Base-by-base conservation (phyloP, 1,140 invertebrate species). In the Pogonognathellus flavescens region DNA sequence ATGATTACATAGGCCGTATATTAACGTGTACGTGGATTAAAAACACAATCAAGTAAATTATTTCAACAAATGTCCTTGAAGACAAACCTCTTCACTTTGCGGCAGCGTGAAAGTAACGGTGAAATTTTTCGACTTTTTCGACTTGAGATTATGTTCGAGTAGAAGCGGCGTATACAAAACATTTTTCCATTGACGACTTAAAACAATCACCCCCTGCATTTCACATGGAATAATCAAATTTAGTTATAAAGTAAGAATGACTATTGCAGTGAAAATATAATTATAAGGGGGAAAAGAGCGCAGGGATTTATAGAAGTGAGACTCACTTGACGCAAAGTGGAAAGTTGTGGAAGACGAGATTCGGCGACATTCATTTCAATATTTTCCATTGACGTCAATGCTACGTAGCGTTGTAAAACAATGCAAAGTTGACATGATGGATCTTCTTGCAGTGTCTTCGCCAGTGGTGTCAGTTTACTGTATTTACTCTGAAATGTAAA, bases 121-220 rank as follows among this genome's bases (percentile, higher is more conserved):
- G 82, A 96, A 92, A 16, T 96, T 95, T 90, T 96, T 94, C 80
- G 93, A 94, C 92, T 97, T 97, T 82, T 90, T 90, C 11, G 90
- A 88, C 85, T 91, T 92, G 89, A 96, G 95, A 90, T 96, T 96
- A 90, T 97, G 95, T 89, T 98, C 96, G 80, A 97, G 92, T 53
- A 98, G 91, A 72, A 97, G 92, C 0, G 97, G 97, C 88, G 97
- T 98, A 90, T 98, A 98, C 2, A 99, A 91, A 5, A 97, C 95
- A 90, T 97, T 98, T 91, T 99, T 99, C 97, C 97, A 99, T 90
- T 99, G 97, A 3, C 97, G 93, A 89, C 96, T 97, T 20, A 99
- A 90, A 66, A 97, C 96, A 90, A 97, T 94, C 20, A 98, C 94
- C n/a, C 96, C 96, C 93, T 96, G 91, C 88, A 76, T 83, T 25